A percentile compares a stretch with the other conserved stretches of the same genome.
Evolutionary conservation across 2,797 vertebrate genomes (phyloP).

Genomic region (Pteronotus mesoamericanus): DNA sequence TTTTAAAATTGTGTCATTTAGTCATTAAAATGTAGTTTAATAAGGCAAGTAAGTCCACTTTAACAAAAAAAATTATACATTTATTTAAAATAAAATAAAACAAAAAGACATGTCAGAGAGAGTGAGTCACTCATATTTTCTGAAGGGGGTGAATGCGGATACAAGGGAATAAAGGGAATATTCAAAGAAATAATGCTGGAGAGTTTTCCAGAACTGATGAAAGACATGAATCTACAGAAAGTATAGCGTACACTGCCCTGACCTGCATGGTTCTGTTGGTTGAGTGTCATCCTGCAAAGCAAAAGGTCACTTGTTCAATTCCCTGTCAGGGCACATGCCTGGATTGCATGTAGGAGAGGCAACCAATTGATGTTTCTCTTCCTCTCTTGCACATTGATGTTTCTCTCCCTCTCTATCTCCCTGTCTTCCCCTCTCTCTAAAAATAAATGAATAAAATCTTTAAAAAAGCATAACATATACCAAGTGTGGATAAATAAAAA

Average conservation of each 20-base stretch:
- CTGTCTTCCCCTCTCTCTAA: background rate
- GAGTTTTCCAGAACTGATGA: constrained; percentile 14
- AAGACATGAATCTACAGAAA: background rate
- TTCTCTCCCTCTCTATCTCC: background rate
- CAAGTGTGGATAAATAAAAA: background rate
- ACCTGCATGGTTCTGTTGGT: background rate
- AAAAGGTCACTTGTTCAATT: background rate
- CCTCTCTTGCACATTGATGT: background rate
- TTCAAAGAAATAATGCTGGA: background rate
- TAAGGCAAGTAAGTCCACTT: background rate
- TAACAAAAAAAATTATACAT: background rate
- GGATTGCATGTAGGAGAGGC: background rate
- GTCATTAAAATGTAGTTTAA: constrained; percentile 1
- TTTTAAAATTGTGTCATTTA: background rate
- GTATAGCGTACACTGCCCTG: background rate
- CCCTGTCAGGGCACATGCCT: background rate
- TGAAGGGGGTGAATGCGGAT: background rate
- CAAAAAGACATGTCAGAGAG: background rate
- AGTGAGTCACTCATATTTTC: background rate
- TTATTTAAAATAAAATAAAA: constrained; percentile 18
- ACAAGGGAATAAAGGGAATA: background rate
- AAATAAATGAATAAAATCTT: too few relatives aligned
- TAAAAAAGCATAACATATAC: background rate
- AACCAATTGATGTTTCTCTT: background rate
- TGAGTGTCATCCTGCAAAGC: background rate